Evolutionary conservation across 23 tunicate species (phyloP), one percentile per base, ranked within the genome.

Genomic region (Botrylloides violaceus): DNA sequence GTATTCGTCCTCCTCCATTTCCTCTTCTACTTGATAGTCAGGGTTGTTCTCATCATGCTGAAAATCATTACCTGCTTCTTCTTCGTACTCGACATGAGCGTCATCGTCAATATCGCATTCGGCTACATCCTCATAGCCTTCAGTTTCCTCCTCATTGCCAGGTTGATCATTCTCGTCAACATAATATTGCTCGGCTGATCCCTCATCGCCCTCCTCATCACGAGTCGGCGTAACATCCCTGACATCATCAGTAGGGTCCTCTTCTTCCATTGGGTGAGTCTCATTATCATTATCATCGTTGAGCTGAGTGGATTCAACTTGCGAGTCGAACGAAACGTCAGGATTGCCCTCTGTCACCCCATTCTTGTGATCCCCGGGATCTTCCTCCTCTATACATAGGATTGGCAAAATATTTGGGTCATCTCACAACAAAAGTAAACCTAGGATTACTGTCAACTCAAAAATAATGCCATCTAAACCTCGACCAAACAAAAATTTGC

Each of bases 21-120:
- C 78, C 25, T 73, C 78, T 37, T 73, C 71, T 6, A 60, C 78
- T 15, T 34, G 24, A 23, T n/a, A 30, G 4, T 59, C 72, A 48
- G 25, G 64, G 29, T 21, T n/a, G 15, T 39, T 15, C 36, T 73
- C 78, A 7, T 73, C 71, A 26, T 34, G 12, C 70, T 33, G 32
- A 33, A 12, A 63, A 63, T 63, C 70, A 31, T 63, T 63, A 63
- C 70, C 70, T 63, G 32, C 70, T 34, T 3, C 35, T 19, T 32
- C 12, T 2, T 60, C 72, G 25, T 59, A 35, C 37, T 34, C 50
- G 3, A 29, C 36, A 2, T 5, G 29, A 3, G 9, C 49, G 21
- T 9, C 79, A 27, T 43, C 27, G 59, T 21, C 27, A 7, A 5
- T 4, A 6, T 21, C 66, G 18, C 76, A 65, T 29, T 12, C 71